A percentile compares a stretch with the other conserved stretches of the same genome.
Evolutionary conservation across 2,888 invertebrate genomes (phyloP).

Genomic region (Drosophila ezoana): DNA sequence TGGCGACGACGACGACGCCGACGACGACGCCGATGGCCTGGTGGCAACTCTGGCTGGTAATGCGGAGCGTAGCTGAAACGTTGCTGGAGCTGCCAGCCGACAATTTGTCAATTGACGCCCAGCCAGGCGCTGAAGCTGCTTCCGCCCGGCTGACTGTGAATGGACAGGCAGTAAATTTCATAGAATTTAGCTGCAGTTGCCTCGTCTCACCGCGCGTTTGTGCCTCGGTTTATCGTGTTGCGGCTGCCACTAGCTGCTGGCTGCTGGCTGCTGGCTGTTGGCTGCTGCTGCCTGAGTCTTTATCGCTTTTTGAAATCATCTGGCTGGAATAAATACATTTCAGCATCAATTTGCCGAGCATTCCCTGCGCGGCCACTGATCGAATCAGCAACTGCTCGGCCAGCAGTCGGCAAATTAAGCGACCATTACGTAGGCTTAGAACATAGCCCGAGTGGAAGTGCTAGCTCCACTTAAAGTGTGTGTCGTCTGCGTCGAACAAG

Average conservation of each 20-base stretch:
- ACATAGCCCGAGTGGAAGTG: background rate
- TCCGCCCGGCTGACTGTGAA: slow-evolving; percentile 71
- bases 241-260: slow-evolving; percentile 3
- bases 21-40: slow-evolving; percentile 2
- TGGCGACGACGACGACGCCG: background rate
- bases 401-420: slow-evolving; percentile 6
- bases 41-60: slow-evolving; percentile 3
- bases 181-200: slow-evolving; percentile 62
- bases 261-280: slow-evolving; percentile 8
- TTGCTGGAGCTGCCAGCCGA: slow-evolving; percentile 23
- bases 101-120: slow-evolving; percentile 78
- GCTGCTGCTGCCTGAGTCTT: slow-evolving; percentile 40
- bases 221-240: slow-evolving; percentile 1
- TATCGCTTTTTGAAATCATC: slow-evolving; percentile 72
- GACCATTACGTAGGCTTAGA: background rate
- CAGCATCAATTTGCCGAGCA: slow-evolving; percentile 43
- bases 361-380: slow-evolving; percentile 1
- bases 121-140: slow-evolving; percentile 71
- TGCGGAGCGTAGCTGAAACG: background rate
- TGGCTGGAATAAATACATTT: slow-evolving; percentile 75
- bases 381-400: slow-evolving; percentile 3
- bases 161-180: slow-evolving; percentile 59
- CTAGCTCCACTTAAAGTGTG: slow-evolving; percentile 6
- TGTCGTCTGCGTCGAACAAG: slow-evolving; percentile 1
- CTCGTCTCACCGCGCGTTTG: background rate